phyloP scores from a whole-genome alignment of 2,888 invertebrate genomes.

The Apeira syringaria region DNA sequence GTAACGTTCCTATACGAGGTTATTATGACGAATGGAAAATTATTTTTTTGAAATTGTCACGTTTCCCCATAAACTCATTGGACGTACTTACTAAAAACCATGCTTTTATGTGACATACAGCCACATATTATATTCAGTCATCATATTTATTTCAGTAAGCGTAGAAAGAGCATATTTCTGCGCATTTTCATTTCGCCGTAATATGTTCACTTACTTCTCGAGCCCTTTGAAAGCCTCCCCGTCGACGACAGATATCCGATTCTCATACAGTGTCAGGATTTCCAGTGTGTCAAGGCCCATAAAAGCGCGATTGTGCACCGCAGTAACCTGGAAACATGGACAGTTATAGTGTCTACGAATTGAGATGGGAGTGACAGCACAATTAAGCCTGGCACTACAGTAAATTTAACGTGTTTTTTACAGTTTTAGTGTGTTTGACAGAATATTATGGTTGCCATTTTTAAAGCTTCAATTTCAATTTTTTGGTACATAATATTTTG shows the following conservation, averaged over 20 bases:
- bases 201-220: conserved; percentile 87
- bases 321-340: conserved; percentile 87
- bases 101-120: background rate
- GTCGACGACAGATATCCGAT: conserved; percentile 91
- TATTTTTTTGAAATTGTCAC: too few relatives aligned
- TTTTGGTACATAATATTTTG: too few relatives aligned
- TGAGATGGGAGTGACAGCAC: background rate
- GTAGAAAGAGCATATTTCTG: background rate
- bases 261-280: conserved; percentile 94
- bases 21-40: too few relatives aligned
- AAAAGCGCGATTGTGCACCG: conserved; percentile 91
- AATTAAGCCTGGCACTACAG: too few relatives aligned
- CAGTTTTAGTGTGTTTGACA: too few relatives aligned
- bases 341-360: background rate
- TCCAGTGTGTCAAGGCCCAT: conserved; percentile 94
- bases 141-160: background rate
- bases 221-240: conserved; percentile 93
- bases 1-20: too few relatives aligned
- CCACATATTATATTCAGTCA: background rate
- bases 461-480: too few relatives aligned
- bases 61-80: too few relatives aligned
- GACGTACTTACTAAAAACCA: too few relatives aligned
- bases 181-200: conserved; percentile 3
- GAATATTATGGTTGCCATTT: too few relatives aligned
- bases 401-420: too few relatives aligned